Base-by-base conservation (phyloP, 2,888 invertebrate genomes). In the Eugnorisma glareosa region DNA sequence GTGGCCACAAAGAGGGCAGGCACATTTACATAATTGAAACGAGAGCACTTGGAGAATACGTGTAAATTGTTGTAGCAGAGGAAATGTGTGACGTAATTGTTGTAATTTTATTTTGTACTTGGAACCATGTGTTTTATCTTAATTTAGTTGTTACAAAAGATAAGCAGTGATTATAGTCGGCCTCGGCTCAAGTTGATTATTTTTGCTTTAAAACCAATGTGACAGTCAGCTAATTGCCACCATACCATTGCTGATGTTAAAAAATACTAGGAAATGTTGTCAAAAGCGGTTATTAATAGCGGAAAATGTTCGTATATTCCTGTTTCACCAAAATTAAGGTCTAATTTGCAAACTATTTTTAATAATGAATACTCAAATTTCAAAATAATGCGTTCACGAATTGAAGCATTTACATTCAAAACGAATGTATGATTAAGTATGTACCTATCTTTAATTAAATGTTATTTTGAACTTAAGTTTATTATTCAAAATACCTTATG, bases 21-120 rank as follows among this genome's bases (percentile, higher is more conserved):
- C 28, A 61, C 54, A 82, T 85, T 77, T 45, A 74, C 70, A 70
- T 86, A 83, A 83, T 85, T 85, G 40, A 64, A 82, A 78, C 31
- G 69, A 72, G 66, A 73, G 73, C 54, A 64, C 77, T 77, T 45
- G 45, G 21, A 59, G 51, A 64, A 64, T 67, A 63, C 21, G 70
- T 70, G 35, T 15, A 81, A 54, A 68, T 72, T 72, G 37, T 84
- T 81, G 48, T 37, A 40, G 31, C n/a, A 63, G 31, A 31, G 28
- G 31, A 28, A 80, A 51, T 21, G 6, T 57, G 10, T 31, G 7
- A 31, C 21, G 13, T 64, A 21, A 28, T 24, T 54, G 31, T 31
- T 40, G 31, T 40, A 48, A 18, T 63, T 37, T 48, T 31, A 11
- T 40, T 59, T 59, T 40, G 64, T 40, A 40, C 40, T 31, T 31